phyloP scores from a whole-genome alignment of 2,888 invertebrate genomes.

The Teleogryllus oceanicus region DNA sequence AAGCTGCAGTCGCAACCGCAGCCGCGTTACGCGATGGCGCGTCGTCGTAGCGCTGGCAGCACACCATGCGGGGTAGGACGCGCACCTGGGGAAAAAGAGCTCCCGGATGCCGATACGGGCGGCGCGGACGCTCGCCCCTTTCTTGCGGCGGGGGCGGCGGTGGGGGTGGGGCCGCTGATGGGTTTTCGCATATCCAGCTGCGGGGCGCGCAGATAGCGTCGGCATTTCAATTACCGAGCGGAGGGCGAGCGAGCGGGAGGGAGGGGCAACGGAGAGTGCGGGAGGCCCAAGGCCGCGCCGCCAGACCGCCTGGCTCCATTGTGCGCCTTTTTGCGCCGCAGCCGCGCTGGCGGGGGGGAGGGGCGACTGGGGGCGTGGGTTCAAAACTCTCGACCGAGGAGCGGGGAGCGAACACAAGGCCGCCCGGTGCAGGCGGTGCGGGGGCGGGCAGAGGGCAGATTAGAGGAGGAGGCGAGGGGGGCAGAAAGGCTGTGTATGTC shows the following conservation, averaged over 20 bases:
- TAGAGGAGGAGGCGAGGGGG: too few relatives aligned
- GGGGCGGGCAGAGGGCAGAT: too few relatives aligned
- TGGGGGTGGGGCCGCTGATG: neutral
- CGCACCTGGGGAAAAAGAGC: neutral
- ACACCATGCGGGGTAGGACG: too few relatives aligned
- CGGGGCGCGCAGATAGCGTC: neutral
- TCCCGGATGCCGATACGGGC: neutral
- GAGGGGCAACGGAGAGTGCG: neutral
- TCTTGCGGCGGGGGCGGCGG: too few relatives aligned
- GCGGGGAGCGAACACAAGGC: too few relatives aligned
- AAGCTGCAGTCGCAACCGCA: too few relatives aligned
- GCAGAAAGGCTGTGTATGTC: too few relatives aligned
- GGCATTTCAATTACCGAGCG: neutral
- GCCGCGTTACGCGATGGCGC: too few relatives aligned
- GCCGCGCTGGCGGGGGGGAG: neutral
- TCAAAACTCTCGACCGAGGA: too few relatives aligned
- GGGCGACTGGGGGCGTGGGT: neutral
- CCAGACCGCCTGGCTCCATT: conserved; percentile 18
- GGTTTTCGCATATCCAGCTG: conserved; percentile 6
- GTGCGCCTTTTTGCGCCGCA: neutral
- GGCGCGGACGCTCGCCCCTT: too few relatives aligned
- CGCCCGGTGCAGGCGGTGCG: too few relatives aligned
- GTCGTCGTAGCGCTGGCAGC: too few relatives aligned
- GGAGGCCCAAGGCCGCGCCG: neutral
- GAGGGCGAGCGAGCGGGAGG: neutral